A percentile compares a stretch with the other conserved stretches of the same genome.
Conservation (phyloP, 2,797 vertebrate species). For the Sardinella longiceps region DNA sequence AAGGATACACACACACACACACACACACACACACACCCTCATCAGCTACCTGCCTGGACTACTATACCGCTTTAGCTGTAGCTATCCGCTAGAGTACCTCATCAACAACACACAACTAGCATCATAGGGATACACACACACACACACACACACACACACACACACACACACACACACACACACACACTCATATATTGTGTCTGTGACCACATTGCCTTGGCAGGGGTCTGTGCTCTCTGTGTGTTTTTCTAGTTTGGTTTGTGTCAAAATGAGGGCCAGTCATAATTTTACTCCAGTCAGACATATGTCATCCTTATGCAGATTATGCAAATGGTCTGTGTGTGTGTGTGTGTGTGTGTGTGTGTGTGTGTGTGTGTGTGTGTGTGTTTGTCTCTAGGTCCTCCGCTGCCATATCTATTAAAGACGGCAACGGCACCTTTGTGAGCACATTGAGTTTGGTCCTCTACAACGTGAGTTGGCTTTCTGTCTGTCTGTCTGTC, state of each 20-base stretch:
- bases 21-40: not conserved
- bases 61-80: no score
- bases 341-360: not conserved
- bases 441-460: constrained; percentile 96
- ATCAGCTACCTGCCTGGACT: no score
- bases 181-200: not conserved
- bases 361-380: not conserved
- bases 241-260: no score
- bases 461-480: constrained; percentile 93
- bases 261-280: no score
- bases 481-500: not conserved
- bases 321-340: no score
- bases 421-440: constrained; percentile 96
- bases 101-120: not conserved
- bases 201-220: no score
- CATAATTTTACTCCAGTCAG: no score
- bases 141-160: constrained; percentile 7
- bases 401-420: constrained; percentile 93
- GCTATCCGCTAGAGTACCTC: not conserved
- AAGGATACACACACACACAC: constrained; percentile 67
- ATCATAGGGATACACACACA: constrained; percentile 39
- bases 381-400: constrained; percentile 76
- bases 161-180: not conserved
- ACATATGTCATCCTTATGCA: not conserved
- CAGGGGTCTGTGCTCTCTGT: no score